These are phyloP conservation scores for Nyctibius bracteatus DNA, from an alignment of 2,113 vertebrate species.

Conservation along the genomic window DNA sequence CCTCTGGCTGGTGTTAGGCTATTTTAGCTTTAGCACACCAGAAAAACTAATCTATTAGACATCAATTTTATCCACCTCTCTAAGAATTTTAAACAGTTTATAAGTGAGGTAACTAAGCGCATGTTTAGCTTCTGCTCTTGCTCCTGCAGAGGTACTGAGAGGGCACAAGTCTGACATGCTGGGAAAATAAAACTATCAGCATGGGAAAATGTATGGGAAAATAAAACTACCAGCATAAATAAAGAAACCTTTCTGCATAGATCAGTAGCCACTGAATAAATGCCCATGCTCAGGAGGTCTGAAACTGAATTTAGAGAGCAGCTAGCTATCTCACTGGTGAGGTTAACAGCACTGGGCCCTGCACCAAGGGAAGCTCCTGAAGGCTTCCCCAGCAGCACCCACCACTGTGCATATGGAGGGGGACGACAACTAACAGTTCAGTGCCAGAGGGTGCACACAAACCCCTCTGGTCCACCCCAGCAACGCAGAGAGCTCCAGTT, in stretches of 20 bases:
- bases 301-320: neutral
- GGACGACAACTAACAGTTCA: neutral
- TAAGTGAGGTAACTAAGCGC: neutral
- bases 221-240: neutral
- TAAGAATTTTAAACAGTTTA: neutral
- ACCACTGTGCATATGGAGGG: fast-evolving
- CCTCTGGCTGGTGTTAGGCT: neutral
- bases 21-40: neutral
- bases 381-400: neutral
- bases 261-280: neutral
- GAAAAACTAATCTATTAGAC: neutral
- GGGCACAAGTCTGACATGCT: neutral
- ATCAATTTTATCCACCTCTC: neutral
- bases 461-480: no score
- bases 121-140: neutral
- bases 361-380: neutral
- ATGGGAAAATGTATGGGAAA: neutral
- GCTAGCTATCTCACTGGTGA: neutral
- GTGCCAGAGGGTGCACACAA: neutral
- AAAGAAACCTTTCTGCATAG: neutral
- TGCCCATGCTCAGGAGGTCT: neutral
- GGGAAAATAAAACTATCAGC: neutral
- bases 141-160: neutral
- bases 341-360: neutral
- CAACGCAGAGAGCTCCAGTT: neutral